Percentiles rank a stretch among this genome's conserved stretches.
phyloP scores from a whole-genome alignment of 2,888 invertebrate species.

The Folsomia manolachei region DNA sequence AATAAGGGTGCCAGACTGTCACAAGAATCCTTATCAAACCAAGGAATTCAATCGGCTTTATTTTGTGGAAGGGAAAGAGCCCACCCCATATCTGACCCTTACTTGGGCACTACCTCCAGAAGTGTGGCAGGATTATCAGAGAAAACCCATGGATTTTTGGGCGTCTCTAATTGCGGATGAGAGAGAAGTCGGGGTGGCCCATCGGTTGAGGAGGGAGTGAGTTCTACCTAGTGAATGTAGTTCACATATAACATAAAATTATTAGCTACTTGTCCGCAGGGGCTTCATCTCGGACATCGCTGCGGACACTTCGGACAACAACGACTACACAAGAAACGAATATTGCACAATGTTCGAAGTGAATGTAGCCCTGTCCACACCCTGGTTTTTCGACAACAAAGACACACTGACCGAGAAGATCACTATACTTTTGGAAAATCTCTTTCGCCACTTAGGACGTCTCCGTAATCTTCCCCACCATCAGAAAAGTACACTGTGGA shows the following conservation, averaged over 20 bases:
- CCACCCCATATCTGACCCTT: background rate
- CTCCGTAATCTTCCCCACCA: no score
- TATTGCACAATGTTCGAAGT: constrained; percentile 7
- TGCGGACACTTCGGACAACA: background rate
- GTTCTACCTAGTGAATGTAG: no score
- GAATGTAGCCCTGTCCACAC: no score
- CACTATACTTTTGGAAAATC: no score
- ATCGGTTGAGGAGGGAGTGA: background rate
- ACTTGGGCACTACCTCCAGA: constrained; percentile 1
- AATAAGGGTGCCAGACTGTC: background rate
- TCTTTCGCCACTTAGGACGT: no score
- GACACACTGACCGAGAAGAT: no score
- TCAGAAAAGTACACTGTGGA: no score
- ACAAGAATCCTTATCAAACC: background rate
- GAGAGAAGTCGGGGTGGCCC: background rate
- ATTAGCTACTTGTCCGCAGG: no score
- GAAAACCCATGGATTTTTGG: background rate
- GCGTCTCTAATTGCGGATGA: background rate
- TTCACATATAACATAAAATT: no score
- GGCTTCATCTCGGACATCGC: background rate
- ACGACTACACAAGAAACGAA: background rate
- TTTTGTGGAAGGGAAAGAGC: background rate
- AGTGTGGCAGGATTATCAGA: background rate
- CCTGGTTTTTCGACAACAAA: no score
- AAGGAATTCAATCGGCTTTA: background rate